Conservation (phyloP, 2,113 vertebrate genomes). For the Rhineura floridana region DNA sequence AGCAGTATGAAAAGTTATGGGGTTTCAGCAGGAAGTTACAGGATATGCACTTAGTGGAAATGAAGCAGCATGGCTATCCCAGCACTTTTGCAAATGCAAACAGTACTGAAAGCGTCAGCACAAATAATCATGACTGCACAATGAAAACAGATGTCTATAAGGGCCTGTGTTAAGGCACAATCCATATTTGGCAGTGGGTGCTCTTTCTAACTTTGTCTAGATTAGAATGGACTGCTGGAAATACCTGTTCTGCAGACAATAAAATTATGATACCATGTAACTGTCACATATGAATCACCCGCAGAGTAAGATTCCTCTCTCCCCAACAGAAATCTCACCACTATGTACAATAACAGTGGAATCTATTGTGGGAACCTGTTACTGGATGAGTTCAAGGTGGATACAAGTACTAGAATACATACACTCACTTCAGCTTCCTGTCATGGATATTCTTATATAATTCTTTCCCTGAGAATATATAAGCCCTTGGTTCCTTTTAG, state of each 20-base stretch:
- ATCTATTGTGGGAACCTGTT: background rate
- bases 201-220: background rate
- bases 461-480: background rate
- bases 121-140: too few relatives aligned
- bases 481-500: background rate
- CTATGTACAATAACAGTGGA: background rate
- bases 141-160: too few relatives aligned
- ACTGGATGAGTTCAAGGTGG: background rate
- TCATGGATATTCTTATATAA: background rate
- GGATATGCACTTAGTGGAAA: too few relatives aligned
- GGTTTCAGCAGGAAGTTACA: too few relatives aligned
- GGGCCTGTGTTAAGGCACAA: background rate
- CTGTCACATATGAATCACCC: background rate
- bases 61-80: too few relatives aligned
- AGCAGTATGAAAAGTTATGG: too few relatives aligned
- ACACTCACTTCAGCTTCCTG: background rate
- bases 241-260: background rate
- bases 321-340: background rate
- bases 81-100: too few relatives aligned
- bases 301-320: background rate
- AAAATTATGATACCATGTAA: background rate
- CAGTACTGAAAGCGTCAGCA: too few relatives aligned
- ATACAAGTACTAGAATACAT: background rate
- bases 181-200: background rate
- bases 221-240: background rate